These are phyloP conservation scores for Bufo bufo DNA, from an alignment of 2,113 vertebrate species.

Conservation along the genomic window DNA sequence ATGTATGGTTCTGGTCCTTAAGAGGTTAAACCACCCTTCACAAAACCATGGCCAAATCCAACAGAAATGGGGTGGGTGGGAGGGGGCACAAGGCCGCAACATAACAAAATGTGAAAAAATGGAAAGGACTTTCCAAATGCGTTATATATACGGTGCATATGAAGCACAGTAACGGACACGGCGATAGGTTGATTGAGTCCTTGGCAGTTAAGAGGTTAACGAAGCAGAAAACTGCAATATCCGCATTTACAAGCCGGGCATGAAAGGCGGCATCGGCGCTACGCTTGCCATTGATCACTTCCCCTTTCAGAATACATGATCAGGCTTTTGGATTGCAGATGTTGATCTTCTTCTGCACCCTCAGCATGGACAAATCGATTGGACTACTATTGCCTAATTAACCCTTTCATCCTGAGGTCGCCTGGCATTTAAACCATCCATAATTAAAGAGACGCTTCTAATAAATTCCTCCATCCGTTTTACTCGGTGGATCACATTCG, in stretches of 20 bases:
- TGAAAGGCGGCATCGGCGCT: not conserved
- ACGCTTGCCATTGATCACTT: slow-evolving; percentile 28
- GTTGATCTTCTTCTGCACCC: slow-evolving; percentile 39
- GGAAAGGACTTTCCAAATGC: too few species aligned
- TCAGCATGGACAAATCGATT: slow-evolving; percentile 51
- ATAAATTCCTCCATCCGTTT: not conserved
- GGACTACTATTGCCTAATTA: not conserved
- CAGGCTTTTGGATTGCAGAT: not conserved
- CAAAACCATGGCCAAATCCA: too few species aligned
- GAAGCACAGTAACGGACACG: not conserved
- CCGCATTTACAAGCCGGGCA: not conserved
- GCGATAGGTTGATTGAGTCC: not conserved
- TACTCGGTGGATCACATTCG: too few species aligned
- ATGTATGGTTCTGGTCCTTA: too few species aligned
- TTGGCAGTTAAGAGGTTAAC: slow-evolving; percentile 26
- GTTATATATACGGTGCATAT: too few species aligned
- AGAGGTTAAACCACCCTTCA: too few species aligned
- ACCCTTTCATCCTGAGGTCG: slow-evolving; percentile 44
- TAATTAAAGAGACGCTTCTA: not conserved
- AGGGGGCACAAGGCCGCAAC: too few species aligned
- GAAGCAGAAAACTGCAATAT: not conserved
- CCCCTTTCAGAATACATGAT: slow-evolving; percentile 1
- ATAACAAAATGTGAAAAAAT: too few species aligned
- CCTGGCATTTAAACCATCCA: not conserved
- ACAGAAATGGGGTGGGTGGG: too few species aligned